Evolutionary conservation across 2,888 invertebrate genomes (phyloP).

Genomic region (Poecilus cupreus): DNA sequence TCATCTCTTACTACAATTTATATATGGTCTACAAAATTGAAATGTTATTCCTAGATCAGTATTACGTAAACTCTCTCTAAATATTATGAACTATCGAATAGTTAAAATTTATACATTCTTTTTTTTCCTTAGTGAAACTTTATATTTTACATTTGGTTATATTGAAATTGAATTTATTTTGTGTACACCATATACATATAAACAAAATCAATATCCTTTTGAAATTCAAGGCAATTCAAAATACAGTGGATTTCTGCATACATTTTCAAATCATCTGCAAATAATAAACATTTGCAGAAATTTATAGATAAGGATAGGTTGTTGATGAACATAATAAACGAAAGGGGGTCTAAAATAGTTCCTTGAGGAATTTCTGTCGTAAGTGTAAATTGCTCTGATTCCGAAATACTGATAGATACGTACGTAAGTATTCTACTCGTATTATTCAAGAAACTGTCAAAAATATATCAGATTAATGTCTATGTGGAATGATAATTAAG

Average conservation of each 20-base stretch:
- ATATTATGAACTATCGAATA: background rate
- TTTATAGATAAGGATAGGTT: too few relatives aligned
- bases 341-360: background rate
- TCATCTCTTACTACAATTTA: background rate
- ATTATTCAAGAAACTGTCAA: background rate
- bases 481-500: background rate
- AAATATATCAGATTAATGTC: background rate
- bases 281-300: too few relatives aligned
- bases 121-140: too few relatives aligned
- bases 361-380: constrained; percentile 1
- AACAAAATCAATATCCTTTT: too few relatives aligned
- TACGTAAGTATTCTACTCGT: too few relatives aligned
- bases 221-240: too few relatives aligned
- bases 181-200: too few relatives aligned
- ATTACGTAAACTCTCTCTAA: background rate
- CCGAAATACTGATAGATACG: background rate
- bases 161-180: too few relatives aligned
- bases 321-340: too few relatives aligned
- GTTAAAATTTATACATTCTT: background rate
- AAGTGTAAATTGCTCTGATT: background rate
- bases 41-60: background rate
- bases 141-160: too few relatives aligned
- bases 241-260: too few relatives aligned
- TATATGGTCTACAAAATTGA: background rate
- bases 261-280: too few relatives aligned